A percentile compares a stretch with the other conserved stretches of the same genome.
Evolutionary conservation across 2,797 vertebrate species (phyloP).

Genomic region (Cossypha dichroa): DNA sequence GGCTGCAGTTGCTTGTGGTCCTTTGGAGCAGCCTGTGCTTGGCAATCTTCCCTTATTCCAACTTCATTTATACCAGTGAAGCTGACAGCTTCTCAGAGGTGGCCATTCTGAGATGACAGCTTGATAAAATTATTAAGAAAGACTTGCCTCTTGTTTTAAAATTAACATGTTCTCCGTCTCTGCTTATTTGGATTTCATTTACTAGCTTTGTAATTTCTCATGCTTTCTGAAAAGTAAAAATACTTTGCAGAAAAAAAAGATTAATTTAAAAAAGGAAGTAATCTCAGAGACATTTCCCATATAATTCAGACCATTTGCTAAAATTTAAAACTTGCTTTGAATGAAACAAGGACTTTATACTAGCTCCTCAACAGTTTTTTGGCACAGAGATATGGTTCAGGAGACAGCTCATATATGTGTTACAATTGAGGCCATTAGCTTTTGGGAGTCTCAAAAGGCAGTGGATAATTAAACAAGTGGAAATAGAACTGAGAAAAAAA

Average conservation of each 20-base stretch:
- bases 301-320: conserved; percentile 27
- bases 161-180: background rate
- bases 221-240: conserved; percentile 22
- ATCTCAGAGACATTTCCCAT: conserved; percentile 13
- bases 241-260: background rate
- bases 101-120: background rate
- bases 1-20: background rate
- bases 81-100: background rate
- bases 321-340: conserved; percentile 40
- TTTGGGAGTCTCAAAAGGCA: background rate
- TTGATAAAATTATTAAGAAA: conserved; percentile 41
- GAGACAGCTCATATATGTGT: background rate
- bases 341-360: conserved; percentile 1
- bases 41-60: background rate
- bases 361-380: conserved; percentile 12
- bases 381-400: background rate
- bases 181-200: background rate
- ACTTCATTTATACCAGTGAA: conserved; percentile 6
- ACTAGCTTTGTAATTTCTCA: background rate
- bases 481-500: background rate
- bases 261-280: conserved; percentile 21
- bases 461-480: background rate
- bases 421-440: background rate
- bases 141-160: background rate
- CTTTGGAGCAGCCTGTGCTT: background rate